Evolutionary conservation across 2,888 invertebrate genomes (phyloP).

Genomic region (Girardia tigrina): DNA sequence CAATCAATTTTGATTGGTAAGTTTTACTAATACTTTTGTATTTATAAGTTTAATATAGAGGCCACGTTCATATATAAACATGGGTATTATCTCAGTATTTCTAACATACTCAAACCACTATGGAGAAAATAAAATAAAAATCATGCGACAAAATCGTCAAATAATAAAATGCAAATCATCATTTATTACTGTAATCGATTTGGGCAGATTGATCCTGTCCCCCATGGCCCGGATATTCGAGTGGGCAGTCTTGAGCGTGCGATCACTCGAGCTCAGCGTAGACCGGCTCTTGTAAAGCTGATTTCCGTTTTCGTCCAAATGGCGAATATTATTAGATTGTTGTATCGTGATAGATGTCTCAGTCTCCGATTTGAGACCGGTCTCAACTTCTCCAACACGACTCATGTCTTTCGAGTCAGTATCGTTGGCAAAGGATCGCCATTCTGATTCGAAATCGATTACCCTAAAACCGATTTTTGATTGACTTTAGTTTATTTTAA

Average conservation of each 20-base stretch:
- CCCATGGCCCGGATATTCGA: conserved; percentile 94
- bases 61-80: background rate
- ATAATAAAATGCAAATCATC: background rate
- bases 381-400: conserved; percentile 98
- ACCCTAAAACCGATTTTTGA: too few relatives aligned
- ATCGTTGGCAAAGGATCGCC: conserved; percentile 98
- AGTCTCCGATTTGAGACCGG: conserved; percentile 80
- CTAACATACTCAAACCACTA: too few relatives aligned
- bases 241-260: conserved; percentile 85
- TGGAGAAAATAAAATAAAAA: too few relatives aligned
- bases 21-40: too few relatives aligned
- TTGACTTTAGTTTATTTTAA: too few relatives aligned
- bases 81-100: background rate
- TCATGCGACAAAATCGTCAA: too few relatives aligned
- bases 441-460: conserved; percentile 98
- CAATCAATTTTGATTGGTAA: too few relatives aligned
- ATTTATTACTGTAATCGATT: conserved; percentile 65
- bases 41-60: too few relatives aligned
- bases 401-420: conserved; percentile 89
- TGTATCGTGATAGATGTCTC: conserved; percentile 92
- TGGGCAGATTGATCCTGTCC: conserved; percentile 85
- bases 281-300: conserved; percentile 57
- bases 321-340: conserved; percentile 47
- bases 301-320: conserved; percentile 44
- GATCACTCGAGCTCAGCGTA: conserved; percentile 71